Base-by-base conservation (phyloP, 2,113 vertebrate species). In the Petaurus breviceps region DNA sequence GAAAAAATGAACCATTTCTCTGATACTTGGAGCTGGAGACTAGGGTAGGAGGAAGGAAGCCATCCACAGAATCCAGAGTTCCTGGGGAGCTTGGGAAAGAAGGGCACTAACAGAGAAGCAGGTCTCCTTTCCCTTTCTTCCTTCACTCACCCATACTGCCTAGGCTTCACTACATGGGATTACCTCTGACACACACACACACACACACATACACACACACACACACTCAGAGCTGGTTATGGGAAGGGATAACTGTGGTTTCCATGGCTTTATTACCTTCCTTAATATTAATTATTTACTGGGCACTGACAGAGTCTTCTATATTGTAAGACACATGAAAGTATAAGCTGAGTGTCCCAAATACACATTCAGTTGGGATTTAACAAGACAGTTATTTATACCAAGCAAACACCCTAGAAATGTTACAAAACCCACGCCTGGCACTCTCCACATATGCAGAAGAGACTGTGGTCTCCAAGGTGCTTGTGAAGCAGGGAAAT, bases 361-460 rank as follows among this genome's bases (percentile, higher is more conserved):
- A 84, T 84, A 84, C 68, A 84, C 68, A 84, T 84, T 84, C 68
- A 84, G 68, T 84, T 84, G 68, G 68, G 68, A 84, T 84, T 84
- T 84, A 84, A 84, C n/a, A 6, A 84, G 68, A 84, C 68, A 84
- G 68, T 84, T 84, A 84, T 84, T 84, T 84, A 84, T 84, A 84
- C n/a, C 19, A 84, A 43, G n/a, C n/a, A 43, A 84, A 43, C 68
- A 84, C 68, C 68, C 68, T 84, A 43, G 68, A 84, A 84, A 84
- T 84, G 68, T 43, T 84, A 84, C 43, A 84, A 84, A 84, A 43
- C 68, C 68, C 68, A 84, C n/a, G 68, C 68, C 68, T 84, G 7
- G 68, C 19, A 43, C n/a, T 84, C 68, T 84, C 19, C 68, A 84
- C 68, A 84, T 84, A 84, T 43, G 68, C n/a, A 84, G n/a, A 84